A percentile compares a stretch with the other conserved stretches of the same genome.
Evolutionary conservation across 2,797 vertebrate species (phyloP).

Genomic region (Cossypha polioptera): DNA sequence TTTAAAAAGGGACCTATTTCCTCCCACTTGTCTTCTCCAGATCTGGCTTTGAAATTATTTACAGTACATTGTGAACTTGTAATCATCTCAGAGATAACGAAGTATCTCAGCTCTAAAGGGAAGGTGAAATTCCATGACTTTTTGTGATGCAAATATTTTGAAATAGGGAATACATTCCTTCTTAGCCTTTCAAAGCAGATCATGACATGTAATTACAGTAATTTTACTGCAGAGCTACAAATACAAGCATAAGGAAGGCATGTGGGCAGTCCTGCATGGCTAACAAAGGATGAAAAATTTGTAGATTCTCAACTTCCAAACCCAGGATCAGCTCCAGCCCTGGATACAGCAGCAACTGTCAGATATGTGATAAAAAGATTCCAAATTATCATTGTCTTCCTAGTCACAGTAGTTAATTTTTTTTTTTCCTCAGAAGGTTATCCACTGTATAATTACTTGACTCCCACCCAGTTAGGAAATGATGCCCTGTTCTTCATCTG

Average conservation of each 20-base stretch:
- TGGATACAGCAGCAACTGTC: neutral
- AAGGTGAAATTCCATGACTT: neutral
- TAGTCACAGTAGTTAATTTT: neutral
- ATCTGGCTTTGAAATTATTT: neutral
- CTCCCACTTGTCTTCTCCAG: neutral
- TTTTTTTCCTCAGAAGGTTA: neutral
- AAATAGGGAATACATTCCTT: neutral
- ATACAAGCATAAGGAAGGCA: neutral
- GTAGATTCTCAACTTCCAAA: neutral
- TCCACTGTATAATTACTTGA: neutral
- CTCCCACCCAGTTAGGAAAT: neutral
- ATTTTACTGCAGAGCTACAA: conserved; percentile 6
- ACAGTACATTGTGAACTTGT: neutral
- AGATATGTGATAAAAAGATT: neutral
- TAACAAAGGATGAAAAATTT: neutral
- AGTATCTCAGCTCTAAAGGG: neutral
- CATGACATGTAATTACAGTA: conserved; percentile 17
- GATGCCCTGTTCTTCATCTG: neutral
- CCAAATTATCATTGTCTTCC: neutral
- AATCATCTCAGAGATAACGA: neutral
- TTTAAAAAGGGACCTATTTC: neutral
- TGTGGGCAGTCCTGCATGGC: neutral
- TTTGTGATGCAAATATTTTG: conserved; percentile 36
- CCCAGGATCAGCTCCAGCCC: neutral
- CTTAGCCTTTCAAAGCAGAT: neutral